phyloP scores from a whole-genome alignment of 2,113 vertebrate species.

The Hiodon tergisus region DNA sequence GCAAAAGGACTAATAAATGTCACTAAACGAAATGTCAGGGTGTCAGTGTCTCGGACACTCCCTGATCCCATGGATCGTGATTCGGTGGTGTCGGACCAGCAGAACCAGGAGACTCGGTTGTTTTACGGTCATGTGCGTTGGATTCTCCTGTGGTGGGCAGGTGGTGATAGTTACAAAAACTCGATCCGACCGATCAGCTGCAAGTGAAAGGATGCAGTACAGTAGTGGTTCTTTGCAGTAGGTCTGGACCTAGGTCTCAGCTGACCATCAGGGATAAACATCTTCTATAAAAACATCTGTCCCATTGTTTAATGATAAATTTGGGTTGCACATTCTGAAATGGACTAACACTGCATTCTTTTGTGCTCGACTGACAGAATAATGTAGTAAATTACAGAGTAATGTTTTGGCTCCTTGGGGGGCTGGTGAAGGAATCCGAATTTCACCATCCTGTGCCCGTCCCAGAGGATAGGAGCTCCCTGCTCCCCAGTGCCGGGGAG shows the following conservation, averaged over 20 bases:
- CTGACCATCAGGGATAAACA: too few relatives aligned
- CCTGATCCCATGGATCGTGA: slow-evolving; percentile 5
- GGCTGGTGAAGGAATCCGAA: background rate
- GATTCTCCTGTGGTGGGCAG: background rate
- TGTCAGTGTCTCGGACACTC: slow-evolving; percentile 4
- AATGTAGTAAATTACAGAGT: background rate
- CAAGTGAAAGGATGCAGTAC: background rate
- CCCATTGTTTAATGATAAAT: background rate
- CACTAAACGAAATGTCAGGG: slow-evolving; percentile 6
- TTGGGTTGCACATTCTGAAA: background rate
- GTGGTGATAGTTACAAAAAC: background rate
- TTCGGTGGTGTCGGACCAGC: background rate
- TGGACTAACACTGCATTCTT: background rate
- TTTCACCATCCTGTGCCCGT: too few relatives aligned
- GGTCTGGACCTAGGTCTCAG: too few relatives aligned
- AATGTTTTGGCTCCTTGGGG: background rate
- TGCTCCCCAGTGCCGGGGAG: background rate
- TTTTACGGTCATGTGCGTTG: background rate
- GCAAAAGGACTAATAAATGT: background rate
- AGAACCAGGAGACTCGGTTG: background rate
- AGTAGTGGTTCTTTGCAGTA: too few relatives aligned
- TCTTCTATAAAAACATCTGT: background rate
- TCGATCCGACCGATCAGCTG: background rate
- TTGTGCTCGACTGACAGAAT: slow-evolving; percentile 1
- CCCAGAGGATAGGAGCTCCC: background rate